Conservation (phyloP, 1,140 invertebrate species). For the Ooceraea biroi region DNA sequence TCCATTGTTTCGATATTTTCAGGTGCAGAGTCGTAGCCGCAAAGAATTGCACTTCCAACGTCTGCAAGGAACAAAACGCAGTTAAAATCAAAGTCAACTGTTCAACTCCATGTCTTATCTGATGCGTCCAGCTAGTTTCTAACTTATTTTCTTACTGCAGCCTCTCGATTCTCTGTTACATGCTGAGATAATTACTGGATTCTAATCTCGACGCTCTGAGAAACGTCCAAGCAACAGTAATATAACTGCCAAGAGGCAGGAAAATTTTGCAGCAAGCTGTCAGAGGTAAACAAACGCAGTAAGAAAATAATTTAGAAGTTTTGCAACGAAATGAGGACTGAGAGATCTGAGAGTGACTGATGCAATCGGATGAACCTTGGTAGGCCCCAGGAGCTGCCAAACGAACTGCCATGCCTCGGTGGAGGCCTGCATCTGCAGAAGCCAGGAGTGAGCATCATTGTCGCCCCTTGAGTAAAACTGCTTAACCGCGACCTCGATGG, state of each 20-base stretch:
- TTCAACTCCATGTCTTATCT: neutral
- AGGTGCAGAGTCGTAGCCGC: conserved; percentile 95
- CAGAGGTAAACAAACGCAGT: neutral
- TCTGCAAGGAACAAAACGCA: conserved; percentile 86
- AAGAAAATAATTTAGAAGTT: neutral
- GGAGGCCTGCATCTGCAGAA: conserved; percentile 93
- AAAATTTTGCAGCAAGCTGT: neutral
- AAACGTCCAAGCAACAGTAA: too few species aligned
- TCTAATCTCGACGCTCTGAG: too few species aligned
- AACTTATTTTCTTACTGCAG: neutral
- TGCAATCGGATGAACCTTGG: conserved; percentile 87
- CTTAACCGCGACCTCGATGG: conserved; percentile 86
- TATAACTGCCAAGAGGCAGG: neutral
- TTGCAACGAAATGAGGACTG: neutral
- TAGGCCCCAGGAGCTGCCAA: conserved; percentile 93
- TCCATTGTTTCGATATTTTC: conserved; percentile 95
- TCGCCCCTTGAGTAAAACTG: conserved; percentile 86
- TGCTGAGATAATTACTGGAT: neutral
- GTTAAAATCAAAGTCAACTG: neutral
- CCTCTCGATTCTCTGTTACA: neutral
- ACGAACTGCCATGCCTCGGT: conserved; percentile 95
- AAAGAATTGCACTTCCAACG: conserved; percentile 96
- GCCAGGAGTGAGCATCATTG: conserved; percentile 93
- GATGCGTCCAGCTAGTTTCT: conserved; percentile 4
- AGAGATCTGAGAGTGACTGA: neutral